phyloP scores from a whole-genome alignment of 2,113 vertebrate genomes.

The Amphiprion percula region DNA sequence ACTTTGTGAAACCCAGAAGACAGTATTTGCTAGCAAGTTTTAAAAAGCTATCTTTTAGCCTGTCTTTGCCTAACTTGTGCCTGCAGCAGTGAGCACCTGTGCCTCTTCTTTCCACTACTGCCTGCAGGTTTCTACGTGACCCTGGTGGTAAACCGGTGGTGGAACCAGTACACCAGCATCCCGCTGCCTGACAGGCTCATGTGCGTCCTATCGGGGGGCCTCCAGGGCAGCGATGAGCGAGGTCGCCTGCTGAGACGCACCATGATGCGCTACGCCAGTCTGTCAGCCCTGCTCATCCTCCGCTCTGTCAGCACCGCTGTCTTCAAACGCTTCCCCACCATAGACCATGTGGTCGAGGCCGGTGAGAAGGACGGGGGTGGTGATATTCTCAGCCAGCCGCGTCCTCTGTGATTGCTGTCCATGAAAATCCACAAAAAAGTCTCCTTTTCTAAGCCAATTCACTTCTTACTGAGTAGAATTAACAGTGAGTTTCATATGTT shows the following conservation, averaged over 20 bases:
- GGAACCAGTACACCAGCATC: slow-evolving; percentile 93
- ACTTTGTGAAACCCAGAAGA: not conserved
- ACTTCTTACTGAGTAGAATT: not conserved
- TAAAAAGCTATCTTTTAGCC: not conserved
- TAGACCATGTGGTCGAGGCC: slow-evolving; percentile 94
- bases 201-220: slow-evolving; percentile 87
- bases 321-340: slow-evolving; percentile 94
- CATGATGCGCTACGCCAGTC: slow-evolving; percentile 91
- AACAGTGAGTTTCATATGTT: not conserved
- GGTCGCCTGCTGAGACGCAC: slow-evolving; percentile 92
- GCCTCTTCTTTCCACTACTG: not conserved
- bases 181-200: slow-evolving; percentile 91
- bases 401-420: not conserved
- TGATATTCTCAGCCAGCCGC: not conserved
- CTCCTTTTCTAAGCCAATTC: not conserved
- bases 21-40: too few relatives aligned
- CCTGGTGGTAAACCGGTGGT: slow-evolving; percentile 95
- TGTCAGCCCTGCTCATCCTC: slow-evolving; percentile 92
- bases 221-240: slow-evolving; percentile 89
- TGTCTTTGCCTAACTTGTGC: not conserved
- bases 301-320: slow-evolving; percentile 93
- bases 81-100: not conserved
- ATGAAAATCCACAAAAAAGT: not conserved
- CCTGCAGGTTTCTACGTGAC: slow-evolving; percentile 93
- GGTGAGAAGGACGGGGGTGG: slow-evolving; percentile 75